Base-by-base conservation (phyloP, 2,888 invertebrate species). In the Piscicola geometra region DNA sequence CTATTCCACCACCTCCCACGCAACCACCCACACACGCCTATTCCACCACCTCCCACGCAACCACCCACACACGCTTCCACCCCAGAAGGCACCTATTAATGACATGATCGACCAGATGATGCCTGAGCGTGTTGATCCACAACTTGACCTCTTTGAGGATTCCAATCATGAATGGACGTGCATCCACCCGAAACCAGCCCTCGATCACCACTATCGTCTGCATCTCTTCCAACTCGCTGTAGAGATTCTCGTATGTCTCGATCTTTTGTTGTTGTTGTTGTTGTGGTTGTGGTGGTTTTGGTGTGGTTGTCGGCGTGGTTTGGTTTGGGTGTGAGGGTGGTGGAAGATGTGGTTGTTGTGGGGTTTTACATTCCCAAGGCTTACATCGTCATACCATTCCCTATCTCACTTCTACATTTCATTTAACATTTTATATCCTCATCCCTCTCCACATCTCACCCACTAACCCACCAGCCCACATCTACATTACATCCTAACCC, bases 61-160 rank as follows among this genome's bases (percentile, higher is more conserved):
- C 70, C 12, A 75, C 32, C 41, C 28, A 36, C 12, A 74, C 15
- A 15, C 9, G 5, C 75, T 5, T 12, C 30, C 12, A 36, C 15
- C 15, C n/a, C 25, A 30, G 21, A 41, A 69, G 76, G 25, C 86
- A 90, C 89, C 90, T 91, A 81, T 89, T 90, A 71, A 90, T 89
- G 0, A 96, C 95, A 79, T 92, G 92, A 83, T 93, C 91, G 30
- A 95, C 93, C 75, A 97, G 88, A 87, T 96, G 94, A 81, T 93
- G 91, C 86, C 95, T 95, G 84, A 95, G 96, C 93, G 96, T 94
- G 81, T 92, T 92, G 28, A 94, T 93, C 96, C 96, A 97, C 86
- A 93, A 92, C 82, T 94, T 90, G 66, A 94, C 92, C 1, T 91
- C 92, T 83, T 94, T 94, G 5, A 96, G 87, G 28, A 97, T 87